Base-by-base conservation (phyloP, 1,140 invertebrate genomes). In the Cyclargus thomasi region DNA sequence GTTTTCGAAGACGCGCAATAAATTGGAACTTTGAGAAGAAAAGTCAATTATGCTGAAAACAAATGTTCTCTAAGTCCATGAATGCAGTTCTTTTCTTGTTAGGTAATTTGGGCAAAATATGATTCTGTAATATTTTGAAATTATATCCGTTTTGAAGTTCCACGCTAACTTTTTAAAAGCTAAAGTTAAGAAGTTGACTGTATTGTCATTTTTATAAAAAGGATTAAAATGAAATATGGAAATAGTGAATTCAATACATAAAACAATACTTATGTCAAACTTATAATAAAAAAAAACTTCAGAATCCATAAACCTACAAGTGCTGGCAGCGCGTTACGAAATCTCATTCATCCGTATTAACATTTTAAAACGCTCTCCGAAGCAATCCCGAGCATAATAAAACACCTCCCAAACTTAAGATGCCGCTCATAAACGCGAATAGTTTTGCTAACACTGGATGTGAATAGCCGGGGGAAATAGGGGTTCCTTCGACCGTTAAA, bases 401-500 rank as follows among this genome's bases (percentile, higher is more conserved):
- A 71, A 66, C 55, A 66, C 29, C n/a, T 17, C 23, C 53, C 55
- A 74, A 76, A 78, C 70, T 78, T 81, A 78, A 83, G 80, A 74
- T 76, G 73, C 76, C 78, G 75, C 68, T 77, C 83, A 82, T 83
- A 84, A 86, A 78, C 73, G 75, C 73, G 76, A 72, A 84, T 83
- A 83, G 82, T 85, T 67, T 85, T 82, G 80, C 78, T 74, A 79
- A 79, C 77, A 79, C 80, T 79, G 81, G 80, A 82, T 77, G 79
- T 77, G 79, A 82, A 83, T 80, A 83, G 81, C 74, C 79, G 67
- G 70, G 80, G 83, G 80, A 88, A 88, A 88, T 88, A 87, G 82
- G 82, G 77, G 86, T 78, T 83, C 79, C 75, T 85, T 86, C 83
- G 82, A 83, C 84, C 86, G 83, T 88, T 87, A 88, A 88, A 88